Conservation (phyloP, 2,797 vertebrate species). For the Scomberomorus guttatus region DNA sequence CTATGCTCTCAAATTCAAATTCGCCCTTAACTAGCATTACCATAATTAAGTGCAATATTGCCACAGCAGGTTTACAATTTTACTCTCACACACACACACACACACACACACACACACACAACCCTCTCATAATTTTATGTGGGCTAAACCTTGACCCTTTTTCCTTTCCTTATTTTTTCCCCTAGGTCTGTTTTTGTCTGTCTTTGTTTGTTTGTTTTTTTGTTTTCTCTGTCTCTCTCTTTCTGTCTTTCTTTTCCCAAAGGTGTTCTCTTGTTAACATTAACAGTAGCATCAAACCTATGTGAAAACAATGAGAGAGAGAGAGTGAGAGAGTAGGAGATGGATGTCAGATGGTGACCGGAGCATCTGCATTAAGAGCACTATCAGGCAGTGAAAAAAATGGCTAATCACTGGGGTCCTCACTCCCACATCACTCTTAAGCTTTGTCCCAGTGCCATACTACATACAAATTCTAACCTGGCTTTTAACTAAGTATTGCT, state of each 20-base stretch:
- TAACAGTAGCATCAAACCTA: too few relatives aligned
- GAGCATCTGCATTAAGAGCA: conserved; percentile 42
- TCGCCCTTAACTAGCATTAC: background rate
- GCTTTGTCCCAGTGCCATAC: background rate
- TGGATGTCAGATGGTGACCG: conserved; percentile 55
- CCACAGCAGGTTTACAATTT: background rate
- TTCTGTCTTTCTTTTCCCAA: too few relatives aligned
- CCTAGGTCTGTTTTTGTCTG: too few relatives aligned
- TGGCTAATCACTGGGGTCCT: conserved; percentile 42
- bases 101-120: background rate
- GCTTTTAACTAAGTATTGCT: background rate
- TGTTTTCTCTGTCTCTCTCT: too few relatives aligned
- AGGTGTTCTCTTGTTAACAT: too few relatives aligned
- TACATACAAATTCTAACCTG: background rate
- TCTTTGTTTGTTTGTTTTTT: too few relatives aligned
- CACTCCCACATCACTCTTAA: conserved; percentile 41
- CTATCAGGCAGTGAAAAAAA: conserved; percentile 36
- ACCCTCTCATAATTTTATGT: background rate
- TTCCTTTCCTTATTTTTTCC: too few relatives aligned
- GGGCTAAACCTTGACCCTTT: background rate
- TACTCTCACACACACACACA: background rate
- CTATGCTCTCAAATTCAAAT: background rate
- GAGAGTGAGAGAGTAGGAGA: conserved; percentile 35
- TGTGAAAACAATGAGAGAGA: too few relatives aligned
- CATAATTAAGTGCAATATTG: background rate